A percentile compares a stretch with the other conserved stretches of the same genome.
These are phyloP conservation scores for Gastracanthus pulcherrimus DNA, from an alignment of 2,888 invertebrate genomes.

Conservation along the genomic window DNA sequence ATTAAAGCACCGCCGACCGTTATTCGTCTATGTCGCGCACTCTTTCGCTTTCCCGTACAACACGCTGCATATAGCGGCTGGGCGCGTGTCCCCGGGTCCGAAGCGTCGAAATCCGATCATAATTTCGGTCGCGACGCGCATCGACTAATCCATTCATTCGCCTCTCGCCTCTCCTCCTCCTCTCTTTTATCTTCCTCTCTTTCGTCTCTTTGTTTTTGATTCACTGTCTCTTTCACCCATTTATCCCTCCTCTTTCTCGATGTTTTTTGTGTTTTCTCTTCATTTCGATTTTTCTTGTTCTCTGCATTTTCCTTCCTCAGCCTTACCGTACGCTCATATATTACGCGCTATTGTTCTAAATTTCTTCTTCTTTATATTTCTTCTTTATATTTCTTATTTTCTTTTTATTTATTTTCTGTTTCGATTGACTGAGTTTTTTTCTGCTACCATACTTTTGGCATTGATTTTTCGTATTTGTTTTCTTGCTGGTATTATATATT, in stretches of 20 bases:
- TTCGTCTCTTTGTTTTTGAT: constrained; percentile 40
- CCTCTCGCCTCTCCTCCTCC: constrained; percentile 10
- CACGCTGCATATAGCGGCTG: no score
- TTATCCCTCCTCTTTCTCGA: background rate
- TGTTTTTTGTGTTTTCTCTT: constrained; percentile 8
- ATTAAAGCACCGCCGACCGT: constrained; percentile 49
- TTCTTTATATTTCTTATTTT: no score
- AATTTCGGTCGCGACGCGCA: constrained; percentile 73
- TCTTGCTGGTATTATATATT: no score
- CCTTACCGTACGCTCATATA: constrained; percentile 3
- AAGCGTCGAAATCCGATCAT: constrained; percentile 74
- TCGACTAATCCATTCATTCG: constrained; percentile 76
- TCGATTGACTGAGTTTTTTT: no score
- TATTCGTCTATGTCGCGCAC: constrained; percentile 49
- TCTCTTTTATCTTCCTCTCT: constrained; percentile 11
- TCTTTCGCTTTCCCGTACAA: constrained; percentile 30
- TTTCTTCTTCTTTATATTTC: constrained; percentile 3
- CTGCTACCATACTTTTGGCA: no score
- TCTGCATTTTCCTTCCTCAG: background rate
- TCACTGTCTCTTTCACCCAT: constrained; percentile 24
- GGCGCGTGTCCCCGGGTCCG: constrained; percentile 60
- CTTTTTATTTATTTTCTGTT: no score
- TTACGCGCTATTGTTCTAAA: constrained; percentile 12
- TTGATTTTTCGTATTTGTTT: no score
- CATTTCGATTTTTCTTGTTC: constrained; percentile 1